Conservation (phyloP, 2,113 vertebrate genomes). For the Cryptotis parvus region DNA sequence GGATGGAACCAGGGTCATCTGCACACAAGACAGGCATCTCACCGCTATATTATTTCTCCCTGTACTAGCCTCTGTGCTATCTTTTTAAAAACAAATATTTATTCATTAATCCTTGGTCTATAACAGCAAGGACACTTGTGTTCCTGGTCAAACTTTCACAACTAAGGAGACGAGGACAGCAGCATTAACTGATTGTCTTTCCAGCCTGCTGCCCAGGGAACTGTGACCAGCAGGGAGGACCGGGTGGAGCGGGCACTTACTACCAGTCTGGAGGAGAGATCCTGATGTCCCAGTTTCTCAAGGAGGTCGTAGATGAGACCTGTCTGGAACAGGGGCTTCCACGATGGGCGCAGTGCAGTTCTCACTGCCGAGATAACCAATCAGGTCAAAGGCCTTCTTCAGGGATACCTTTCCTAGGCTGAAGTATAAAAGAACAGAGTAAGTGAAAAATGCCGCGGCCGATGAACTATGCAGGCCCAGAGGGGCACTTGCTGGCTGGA, state of each 20-base stretch:
- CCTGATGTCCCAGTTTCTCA: slow-evolving; percentile 89
- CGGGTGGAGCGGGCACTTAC: slow-evolving; percentile 84
- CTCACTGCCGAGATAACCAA: slow-evolving; percentile 91
- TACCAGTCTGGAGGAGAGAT: slow-evolving; percentile 87
- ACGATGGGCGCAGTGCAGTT: slow-evolving; percentile 89
- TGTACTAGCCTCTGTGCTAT: no score
- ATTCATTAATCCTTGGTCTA: no score
- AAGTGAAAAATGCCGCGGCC: slow-evolving; percentile 28
- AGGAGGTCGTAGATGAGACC: slow-evolving; percentile 89
- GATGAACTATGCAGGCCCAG: not conserved
- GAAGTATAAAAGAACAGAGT: slow-evolving; percentile 70
- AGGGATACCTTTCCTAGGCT: slow-evolving; percentile 93
- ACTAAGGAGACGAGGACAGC: slow-evolving; percentile 35
- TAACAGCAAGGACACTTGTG: not conserved
- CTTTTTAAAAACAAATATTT: no score
- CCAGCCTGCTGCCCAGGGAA: not conserved
- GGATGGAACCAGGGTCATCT: no score
- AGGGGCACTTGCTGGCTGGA: not conserved
- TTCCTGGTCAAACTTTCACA: slow-evolving; percentile 22
- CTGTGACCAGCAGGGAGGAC: not conserved
- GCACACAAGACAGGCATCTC: no score
- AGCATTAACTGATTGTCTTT: slow-evolving; percentile 9
- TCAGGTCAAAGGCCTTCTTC: slow-evolving; percentile 88
- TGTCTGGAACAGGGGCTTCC: slow-evolving; percentile 92
- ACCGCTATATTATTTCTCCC: no score